phyloP scores from a whole-genome alignment of 1,140 invertebrate genomes.

The Bombus waltoni region DNA sequence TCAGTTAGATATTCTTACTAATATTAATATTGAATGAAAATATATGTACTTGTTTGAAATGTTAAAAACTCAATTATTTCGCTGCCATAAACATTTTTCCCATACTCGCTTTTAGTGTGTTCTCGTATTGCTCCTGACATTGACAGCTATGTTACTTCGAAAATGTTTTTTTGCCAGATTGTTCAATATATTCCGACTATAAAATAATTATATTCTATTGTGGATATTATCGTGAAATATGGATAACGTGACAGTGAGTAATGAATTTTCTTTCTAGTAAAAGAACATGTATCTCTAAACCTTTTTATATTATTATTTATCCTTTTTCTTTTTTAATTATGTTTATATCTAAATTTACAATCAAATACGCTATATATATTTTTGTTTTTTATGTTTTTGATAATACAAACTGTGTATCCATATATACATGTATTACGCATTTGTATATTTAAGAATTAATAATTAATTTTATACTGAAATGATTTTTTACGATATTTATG shows the following conservation, averaged over 20 bases:
- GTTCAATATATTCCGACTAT: constrained; percentile 24
- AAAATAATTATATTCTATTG: constrained; percentile 43
- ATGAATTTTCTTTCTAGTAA: not conserved
- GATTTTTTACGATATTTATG: constrained; percentile 4
- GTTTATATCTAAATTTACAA: not conserved
- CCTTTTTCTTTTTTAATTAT: not conserved
- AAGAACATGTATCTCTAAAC: constrained; percentile 20
- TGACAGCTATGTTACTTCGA: constrained; percentile 39
- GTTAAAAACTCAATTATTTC: not conserved
- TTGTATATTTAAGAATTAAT: constrained; percentile 4
- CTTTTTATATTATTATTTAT: not conserved
- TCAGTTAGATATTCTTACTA: not conserved
- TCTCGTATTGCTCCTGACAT: not conserved
- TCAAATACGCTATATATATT: not conserved
- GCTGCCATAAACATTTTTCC: constrained; percentile 1
- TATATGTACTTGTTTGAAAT: not conserved
- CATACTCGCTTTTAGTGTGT: not conserved
- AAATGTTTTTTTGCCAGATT: constrained; percentile 41
- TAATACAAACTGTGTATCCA: not conserved
- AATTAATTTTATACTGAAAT: not conserved
- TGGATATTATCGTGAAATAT: constrained; percentile 54
- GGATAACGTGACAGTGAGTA: constrained; percentile 75
- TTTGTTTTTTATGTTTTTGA: not conserved
- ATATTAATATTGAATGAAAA: constrained; percentile 13
- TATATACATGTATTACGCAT: not conserved